phyloP scores from a whole-genome alignment of 2,797 vertebrate species.

The Squalus acanthias region DNA sequence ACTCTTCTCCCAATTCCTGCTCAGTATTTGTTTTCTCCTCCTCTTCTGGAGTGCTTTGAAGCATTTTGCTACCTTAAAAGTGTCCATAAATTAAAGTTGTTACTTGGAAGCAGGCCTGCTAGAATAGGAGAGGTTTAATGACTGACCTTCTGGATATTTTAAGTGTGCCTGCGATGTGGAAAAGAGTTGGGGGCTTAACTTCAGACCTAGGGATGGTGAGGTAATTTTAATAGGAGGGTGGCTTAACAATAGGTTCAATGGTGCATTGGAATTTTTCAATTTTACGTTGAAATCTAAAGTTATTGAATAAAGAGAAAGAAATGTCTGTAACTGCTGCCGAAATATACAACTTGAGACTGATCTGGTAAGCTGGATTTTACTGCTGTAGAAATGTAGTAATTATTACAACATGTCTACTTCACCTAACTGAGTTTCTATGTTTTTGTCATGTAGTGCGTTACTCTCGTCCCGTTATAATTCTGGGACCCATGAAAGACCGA shows the following conservation, averaged over 20 bases:
- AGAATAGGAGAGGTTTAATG: background rate
- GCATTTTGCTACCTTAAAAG: background rate
- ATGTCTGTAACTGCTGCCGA: background rate
- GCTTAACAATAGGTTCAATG: background rate
- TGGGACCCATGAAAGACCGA: slow-evolving; percentile 96
- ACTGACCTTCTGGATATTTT: background rate
- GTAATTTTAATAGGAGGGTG: background rate
- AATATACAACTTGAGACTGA: background rate
- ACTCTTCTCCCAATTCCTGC: background rate
- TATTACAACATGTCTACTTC: slow-evolving; percentile 19
- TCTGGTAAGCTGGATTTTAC: background rate
- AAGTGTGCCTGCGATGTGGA: background rate
- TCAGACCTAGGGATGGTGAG: background rate
- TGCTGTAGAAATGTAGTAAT: background rate
- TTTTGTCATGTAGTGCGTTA: slow-evolving; percentile 71
- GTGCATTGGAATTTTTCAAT: background rate
- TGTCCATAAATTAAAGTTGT: background rate
- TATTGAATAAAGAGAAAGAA: background rate
- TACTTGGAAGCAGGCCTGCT: background rate
- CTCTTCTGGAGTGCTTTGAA: background rate
- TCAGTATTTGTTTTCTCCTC: background rate
- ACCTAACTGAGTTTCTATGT: slow-evolving; percentile 33
- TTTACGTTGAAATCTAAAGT: background rate
- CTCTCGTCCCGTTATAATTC: slow-evolving; percentile 87
- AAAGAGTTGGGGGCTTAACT: background rate